Percentiles rank a stretch among this genome's conserved stretches.
Evolutionary conservation across 2,888 invertebrate genomes (phyloP).

Genomic region (Drosophila phalerata): DNA sequence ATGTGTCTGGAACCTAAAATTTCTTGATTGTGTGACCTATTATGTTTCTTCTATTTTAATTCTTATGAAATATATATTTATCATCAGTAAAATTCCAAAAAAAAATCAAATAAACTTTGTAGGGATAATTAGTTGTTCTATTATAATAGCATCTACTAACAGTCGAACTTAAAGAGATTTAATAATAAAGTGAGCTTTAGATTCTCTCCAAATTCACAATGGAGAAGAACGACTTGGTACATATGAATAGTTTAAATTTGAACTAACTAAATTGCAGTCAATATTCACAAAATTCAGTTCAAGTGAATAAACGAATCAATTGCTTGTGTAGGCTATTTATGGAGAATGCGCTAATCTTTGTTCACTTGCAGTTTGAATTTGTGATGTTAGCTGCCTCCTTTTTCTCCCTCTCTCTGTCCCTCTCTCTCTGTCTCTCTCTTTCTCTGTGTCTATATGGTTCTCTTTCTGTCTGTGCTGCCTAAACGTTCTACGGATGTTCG

Average conservation of each 20-base stretch:
- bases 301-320: slow-evolving; percentile 16
- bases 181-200: neutral
- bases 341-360: slow-evolving; percentile 15
- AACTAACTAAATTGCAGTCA: neutral
- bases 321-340: slow-evolving; percentile 15
- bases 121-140: too few relatives aligned
- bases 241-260: neutral
- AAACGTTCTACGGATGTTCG: slow-evolving; percentile 14
- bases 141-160: too few relatives aligned
- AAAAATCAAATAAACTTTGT: too few relatives aligned
- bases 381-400: slow-evolving; percentile 1
- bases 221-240: neutral
- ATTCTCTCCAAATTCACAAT: neutral
- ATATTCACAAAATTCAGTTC: neutral
- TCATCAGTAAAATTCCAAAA: too few relatives aligned
- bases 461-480: neutral
- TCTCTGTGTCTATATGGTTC: neutral
- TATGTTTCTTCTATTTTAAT: too few relatives aligned
- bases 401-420: neutral
- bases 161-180: too few relatives aligned
- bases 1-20: too few relatives aligned
- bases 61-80: too few relatives aligned
- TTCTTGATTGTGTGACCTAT: too few relatives aligned
- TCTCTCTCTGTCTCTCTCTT: neutral
- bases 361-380: neutral